A percentile compares a stretch with the other conserved stretches of the same genome.
Conservation (phyloP, 2,113 vertebrate species). For the Pteronura brasiliensis region DNA sequence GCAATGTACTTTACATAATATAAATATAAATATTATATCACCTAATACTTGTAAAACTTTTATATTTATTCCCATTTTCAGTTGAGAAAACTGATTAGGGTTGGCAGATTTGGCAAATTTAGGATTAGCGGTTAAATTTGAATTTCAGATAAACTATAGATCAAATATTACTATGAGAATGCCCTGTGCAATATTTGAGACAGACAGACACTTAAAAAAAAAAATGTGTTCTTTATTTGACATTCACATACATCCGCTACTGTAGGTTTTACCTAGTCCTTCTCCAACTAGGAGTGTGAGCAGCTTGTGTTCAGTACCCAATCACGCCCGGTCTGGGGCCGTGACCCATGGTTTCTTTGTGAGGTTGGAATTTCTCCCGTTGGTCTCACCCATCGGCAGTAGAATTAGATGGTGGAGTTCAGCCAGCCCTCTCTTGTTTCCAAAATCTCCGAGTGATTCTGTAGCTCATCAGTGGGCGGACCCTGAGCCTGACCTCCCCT, state of each 20-base stretch:
- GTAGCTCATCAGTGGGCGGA: not conserved
- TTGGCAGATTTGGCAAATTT: not conserved
- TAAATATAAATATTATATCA: not conserved
- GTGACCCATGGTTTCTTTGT: not conserved
- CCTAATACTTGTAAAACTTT: not conserved
- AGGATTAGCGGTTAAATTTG: not conserved
- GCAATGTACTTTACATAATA: not conserved
- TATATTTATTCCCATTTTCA: not conserved
- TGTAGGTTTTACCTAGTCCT: not conserved
- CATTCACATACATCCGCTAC: not conserved
- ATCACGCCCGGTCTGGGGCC: not conserved
- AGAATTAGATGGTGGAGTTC: not conserved
- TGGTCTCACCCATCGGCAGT: not conserved
- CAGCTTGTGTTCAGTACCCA: not conserved
- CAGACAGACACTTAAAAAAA: no score
- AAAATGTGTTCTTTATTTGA: not conserved
- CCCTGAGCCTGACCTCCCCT: not conserved
- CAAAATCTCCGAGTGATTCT: not conserved
- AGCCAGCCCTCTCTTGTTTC: not conserved
- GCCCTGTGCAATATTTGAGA: no score
- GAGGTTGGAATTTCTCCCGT: not conserved
- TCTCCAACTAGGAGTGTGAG: not conserved
- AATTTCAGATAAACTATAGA: not conserved
- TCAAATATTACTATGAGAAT: no score
- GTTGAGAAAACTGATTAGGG: not conserved